Conservation (phyloP, 2,888 invertebrate species). For the Hydraecia micacea region DNA sequence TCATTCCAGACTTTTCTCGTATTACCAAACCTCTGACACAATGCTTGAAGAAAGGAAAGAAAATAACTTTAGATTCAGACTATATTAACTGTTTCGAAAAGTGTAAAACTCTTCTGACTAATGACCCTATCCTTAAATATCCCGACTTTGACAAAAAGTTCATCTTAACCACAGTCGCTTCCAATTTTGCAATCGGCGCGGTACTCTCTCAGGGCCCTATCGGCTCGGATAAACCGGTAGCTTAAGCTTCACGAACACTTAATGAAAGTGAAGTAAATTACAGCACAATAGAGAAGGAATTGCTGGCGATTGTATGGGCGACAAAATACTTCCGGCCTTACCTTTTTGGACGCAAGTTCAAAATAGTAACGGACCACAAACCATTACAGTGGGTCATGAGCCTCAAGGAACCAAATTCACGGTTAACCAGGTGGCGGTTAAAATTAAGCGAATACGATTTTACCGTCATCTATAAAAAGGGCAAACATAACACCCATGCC, state of each 20-base stretch:
- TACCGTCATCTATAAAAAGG: too few relatives aligned
- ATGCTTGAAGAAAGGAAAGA: background rate
- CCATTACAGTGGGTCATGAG: too few relatives aligned
- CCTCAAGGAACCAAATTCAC: too few relatives aligned
- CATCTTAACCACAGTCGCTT: background rate
- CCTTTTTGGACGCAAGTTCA: too few relatives aligned
- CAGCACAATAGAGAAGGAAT: too few relatives aligned
- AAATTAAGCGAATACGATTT: too few relatives aligned
- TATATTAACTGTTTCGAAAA: slow-evolving; percentile 8
- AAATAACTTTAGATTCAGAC: background rate
- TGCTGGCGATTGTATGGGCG: too few relatives aligned
- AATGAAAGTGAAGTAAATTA: too few relatives aligned
- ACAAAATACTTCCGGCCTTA: too few relatives aligned
- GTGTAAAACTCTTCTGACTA: background rate
- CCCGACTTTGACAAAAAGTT: slow-evolving; percentile 1
- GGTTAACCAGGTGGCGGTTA: too few relatives aligned
- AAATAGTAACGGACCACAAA: too few relatives aligned
- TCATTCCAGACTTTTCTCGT: background rate
- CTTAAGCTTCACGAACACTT: background rate
- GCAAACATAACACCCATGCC: too few relatives aligned
- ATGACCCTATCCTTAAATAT: background rate
- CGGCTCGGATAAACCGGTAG: background rate
- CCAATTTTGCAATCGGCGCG: background rate
- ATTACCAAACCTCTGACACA: background rate
- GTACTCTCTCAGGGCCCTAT: background rate